Evolutionary conservation across 2,888 invertebrate species (phyloP), one percentile per base, ranked within the genome.

Genomic region (Tetragonula carbonaria): DNA sequence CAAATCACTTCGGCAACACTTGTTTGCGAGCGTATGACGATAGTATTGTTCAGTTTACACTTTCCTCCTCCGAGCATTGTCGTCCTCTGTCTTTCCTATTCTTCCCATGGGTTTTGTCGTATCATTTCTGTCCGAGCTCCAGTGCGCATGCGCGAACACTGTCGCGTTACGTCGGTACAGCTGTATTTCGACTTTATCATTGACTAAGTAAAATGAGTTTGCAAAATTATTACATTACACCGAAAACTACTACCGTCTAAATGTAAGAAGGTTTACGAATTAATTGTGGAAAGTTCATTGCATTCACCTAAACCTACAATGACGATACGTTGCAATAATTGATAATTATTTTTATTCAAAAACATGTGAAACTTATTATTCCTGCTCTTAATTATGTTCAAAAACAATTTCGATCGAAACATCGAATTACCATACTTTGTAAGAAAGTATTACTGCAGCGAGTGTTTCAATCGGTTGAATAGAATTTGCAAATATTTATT

Each of bases 11-110:
- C 70, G 55, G 14, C 16, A 68, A 33, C 74, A 74, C 75, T 66
- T 38, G 38, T 75, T 70, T n/a, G 55, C 18, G 38, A 53, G 18
- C 50, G 13, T 71, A 50, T 55, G 71, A 50, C 62, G 23, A 82
- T 66, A 45, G 55, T 55, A 11, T n/a, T 33, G 16, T 68, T n/a
- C 23, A 51, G 55, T 76, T 76, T 85, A 57, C 70, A 72, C 73
- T 66, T 79, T 68, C 74, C 83, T 68, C 38, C 76, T 66, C n/a
- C 73, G 55, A 66, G 23, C 79, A 85, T 74, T 16, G 53, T 79
- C 55, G 65, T 55, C 23, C 59, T 76, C 72, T 66, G 57, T 80
- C 68, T 70, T 45, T 76, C 63, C 53, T 57, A 16, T 23, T 33
- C 55, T 28, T 33, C 33, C 13, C 62, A 59, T 33, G 13, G 28